These are phyloP conservation scores for Halisarca cf. caerulea DNA, from an alignment of 37 sponge, comb jelly and placozoan species.

Conservation along the genomic window DNA sequence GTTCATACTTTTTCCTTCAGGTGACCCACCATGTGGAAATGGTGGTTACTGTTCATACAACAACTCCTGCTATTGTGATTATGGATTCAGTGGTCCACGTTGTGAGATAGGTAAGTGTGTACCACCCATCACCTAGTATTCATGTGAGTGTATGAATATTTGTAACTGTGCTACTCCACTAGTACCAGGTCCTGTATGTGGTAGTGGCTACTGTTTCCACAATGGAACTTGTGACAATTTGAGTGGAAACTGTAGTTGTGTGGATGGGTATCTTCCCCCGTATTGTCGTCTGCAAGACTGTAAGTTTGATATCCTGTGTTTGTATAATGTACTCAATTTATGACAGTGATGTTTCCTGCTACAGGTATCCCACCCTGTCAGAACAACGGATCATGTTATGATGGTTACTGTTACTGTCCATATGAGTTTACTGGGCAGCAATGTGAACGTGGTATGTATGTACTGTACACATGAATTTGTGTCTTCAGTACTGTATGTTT, in stretches of 20 bases:
- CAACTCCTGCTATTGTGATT: background rate
- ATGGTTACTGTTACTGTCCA: too few species aligned
- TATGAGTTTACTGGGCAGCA: too few species aligned
- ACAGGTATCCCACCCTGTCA: too few species aligned
- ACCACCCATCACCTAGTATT: background rate
- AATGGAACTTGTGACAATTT: background rate
- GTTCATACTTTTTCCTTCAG: too few species aligned
- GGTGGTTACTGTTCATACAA: background rate
- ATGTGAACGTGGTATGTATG: too few species aligned
- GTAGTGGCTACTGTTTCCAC: constrained; percentile 4
- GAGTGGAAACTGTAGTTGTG: background rate
- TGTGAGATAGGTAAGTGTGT: background rate
- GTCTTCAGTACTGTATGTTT: too few species aligned
- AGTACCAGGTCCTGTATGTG: constrained; percentile 1
- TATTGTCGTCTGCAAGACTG: background rate
- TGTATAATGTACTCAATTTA: too few species aligned
- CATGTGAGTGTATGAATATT: background rate
- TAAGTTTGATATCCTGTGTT: background rate
- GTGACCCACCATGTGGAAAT: background rate
- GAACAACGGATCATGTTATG: too few species aligned
- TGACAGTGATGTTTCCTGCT: too few species aligned
- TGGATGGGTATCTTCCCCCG: background rate
- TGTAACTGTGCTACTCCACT: background rate
- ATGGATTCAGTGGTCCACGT: background rate
- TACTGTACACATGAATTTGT: too few species aligned